Conservation (phyloP, 2,888 invertebrate genomes). For the Dicyrtoma fusca region DNA sequence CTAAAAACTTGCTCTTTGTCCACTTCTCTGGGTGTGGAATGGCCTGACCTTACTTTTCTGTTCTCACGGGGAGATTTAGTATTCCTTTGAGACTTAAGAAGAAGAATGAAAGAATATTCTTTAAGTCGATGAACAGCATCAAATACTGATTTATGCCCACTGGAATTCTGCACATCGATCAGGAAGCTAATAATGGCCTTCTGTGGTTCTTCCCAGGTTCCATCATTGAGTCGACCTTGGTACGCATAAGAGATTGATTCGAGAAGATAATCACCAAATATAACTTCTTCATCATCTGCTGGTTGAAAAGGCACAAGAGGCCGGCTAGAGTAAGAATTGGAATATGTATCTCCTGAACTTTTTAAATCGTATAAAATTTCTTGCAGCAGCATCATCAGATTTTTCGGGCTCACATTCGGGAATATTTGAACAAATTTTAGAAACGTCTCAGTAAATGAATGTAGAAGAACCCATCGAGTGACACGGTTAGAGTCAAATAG, state of each 20-base stretch:
- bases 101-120: constrained; percentile 59
- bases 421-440: constrained; percentile 45
- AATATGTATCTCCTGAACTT: constrained; percentile 35
- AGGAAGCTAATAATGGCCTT: constrained; percentile 57
- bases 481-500: constrained; percentile 44
- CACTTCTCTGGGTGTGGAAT: not conserved
- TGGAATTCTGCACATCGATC: constrained; percentile 68
- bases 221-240: constrained; percentile 27
- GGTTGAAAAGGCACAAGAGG: constrained; percentile 34
- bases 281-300: constrained; percentile 30
- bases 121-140: constrained; percentile 63
- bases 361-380: constrained; percentile 41
- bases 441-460: constrained; percentile 44
- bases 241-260: constrained; percentile 32
- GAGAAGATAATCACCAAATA: constrained; percentile 27
- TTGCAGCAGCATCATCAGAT: constrained; percentile 45
- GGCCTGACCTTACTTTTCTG: constrained; percentile 1
- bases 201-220: constrained; percentile 29
- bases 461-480: constrained; percentile 46
- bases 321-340: constrained; percentile 33
- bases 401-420: constrained; percentile 47
- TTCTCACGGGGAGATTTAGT: constrained; percentile 7
- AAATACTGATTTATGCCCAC: constrained; percentile 66
- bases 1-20: constrained; percentile 42
- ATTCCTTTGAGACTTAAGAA: constrained; percentile 60